These are phyloP conservation scores for Chaetodon auriga DNA, from an alignment of 2,113 vertebrate genomes.

Conservation along the genomic window DNA sequence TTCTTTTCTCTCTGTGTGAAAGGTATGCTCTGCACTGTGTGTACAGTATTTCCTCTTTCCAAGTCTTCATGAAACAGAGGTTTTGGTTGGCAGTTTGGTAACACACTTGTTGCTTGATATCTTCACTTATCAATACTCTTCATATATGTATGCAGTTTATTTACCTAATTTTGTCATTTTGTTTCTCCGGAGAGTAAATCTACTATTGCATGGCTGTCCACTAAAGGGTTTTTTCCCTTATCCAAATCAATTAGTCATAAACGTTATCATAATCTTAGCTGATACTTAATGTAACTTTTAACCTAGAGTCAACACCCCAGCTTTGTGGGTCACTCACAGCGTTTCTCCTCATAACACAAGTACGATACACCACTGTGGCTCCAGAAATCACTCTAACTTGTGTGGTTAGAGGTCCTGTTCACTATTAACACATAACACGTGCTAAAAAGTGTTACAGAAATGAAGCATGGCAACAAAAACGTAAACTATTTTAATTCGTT, in stretches of 20 bases:
- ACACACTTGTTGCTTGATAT: not conserved
- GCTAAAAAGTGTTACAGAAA: too few relatives aligned
- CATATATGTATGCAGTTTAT: not conserved
- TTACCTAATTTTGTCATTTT: not conserved
- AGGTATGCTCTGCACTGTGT: not conserved
- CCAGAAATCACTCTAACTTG: not conserved
- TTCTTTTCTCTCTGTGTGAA: not conserved
- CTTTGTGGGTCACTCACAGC: conserved; percentile 5
- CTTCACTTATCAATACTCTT: not conserved
- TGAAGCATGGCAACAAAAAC: not conserved
- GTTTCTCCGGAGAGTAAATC: not conserved
- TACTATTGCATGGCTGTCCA: not conserved
- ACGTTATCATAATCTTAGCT: not conserved
- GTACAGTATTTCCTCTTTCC: too few relatives aligned
- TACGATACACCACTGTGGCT: not conserved
- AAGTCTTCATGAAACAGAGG: not conserved
- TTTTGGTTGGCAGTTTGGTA: not conserved
- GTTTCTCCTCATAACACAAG: not conserved
- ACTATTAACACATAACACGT: not conserved
- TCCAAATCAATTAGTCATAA: not conserved
- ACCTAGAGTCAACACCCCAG: not conserved
- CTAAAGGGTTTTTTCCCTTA: not conserved
- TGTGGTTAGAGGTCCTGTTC: not conserved
- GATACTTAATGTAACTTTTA: conserved; percentile 10
- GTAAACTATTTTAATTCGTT: not conserved